A percentile compares a stretch with the other conserved stretches of the same genome.
Conservation (phyloP, 2,797 vertebrate genomes). For the Cuculus canorus region DNA sequence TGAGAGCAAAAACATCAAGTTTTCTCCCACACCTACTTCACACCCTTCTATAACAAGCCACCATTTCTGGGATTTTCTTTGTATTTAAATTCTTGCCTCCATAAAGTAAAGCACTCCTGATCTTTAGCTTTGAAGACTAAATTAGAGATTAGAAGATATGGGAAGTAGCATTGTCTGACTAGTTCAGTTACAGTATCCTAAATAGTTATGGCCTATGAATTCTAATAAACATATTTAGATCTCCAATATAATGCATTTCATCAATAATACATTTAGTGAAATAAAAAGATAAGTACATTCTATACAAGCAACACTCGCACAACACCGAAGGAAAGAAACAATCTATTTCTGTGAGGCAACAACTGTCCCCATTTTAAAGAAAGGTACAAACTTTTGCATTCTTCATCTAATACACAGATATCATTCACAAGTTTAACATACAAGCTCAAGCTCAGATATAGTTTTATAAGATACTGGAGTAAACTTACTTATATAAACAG, state of each 20-base stretch:
- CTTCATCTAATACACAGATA: background rate
- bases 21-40: background rate
- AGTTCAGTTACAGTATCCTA: background rate
- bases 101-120: background rate
- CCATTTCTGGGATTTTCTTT: background rate
- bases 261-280: background rate
- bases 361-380: background rate
- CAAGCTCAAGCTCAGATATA: background rate
- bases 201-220: background rate
- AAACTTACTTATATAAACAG: background rate
- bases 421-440: background rate
- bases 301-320: background rate
- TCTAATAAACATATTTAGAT: background rate
- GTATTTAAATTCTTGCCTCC: too few relatives aligned
- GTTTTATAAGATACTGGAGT: background rate
- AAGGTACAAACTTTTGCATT: background rate
- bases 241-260: background rate
- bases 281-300: background rate
- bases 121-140: background rate
- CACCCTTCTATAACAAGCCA: background rate
- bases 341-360: background rate
- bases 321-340: background rate
- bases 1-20: background rate
- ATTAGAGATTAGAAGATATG: background rate
- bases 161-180: background rate